phyloP scores from a whole-genome alignment of 1,140 invertebrate genomes.

The Aphaenogaster rudis region DNA sequence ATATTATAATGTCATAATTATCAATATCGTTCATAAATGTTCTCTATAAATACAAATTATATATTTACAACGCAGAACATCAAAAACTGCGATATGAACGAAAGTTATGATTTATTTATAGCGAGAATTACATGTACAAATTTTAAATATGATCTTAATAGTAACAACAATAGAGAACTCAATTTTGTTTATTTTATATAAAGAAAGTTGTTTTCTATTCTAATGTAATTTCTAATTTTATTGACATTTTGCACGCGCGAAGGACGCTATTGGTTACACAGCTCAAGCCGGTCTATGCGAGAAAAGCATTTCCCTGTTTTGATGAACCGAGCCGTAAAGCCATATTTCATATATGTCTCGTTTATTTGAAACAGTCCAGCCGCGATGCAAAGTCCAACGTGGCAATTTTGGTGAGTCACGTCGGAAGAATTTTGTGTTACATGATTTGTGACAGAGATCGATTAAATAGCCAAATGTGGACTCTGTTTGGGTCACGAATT shows the following conservation, averaged over 20 bases:
- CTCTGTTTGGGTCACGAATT: background rate
- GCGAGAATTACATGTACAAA: background rate
- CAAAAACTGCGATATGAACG: too few relatives aligned
- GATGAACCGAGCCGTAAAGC: background rate
- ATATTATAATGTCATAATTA: too few relatives aligned
- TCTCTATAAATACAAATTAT: too few relatives aligned
- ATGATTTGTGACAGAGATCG: background rate
- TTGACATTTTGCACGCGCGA: background rate
- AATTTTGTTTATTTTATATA: background rate
- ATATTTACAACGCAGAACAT: too few relatives aligned
- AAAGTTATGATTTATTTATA: background rate
- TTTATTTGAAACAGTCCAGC: background rate
- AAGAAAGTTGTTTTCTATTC: background rate
- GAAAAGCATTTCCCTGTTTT: constrained; percentile 7
- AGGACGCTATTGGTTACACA: background rate
- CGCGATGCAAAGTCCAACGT: background rate
- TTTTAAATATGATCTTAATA: background rate
- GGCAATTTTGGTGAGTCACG: background rate
- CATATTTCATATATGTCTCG: background rate
- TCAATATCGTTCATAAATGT: too few relatives aligned
- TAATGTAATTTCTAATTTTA: background rate
- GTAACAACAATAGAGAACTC: background rate
- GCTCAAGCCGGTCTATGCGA: background rate
- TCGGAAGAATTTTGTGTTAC: background rate
- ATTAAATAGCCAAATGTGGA: background rate